These are phyloP conservation scores for Phataginus tetradactyla DNA, from an alignment of 2,797 vertebrate species.

Conservation along the genomic window DNA sequence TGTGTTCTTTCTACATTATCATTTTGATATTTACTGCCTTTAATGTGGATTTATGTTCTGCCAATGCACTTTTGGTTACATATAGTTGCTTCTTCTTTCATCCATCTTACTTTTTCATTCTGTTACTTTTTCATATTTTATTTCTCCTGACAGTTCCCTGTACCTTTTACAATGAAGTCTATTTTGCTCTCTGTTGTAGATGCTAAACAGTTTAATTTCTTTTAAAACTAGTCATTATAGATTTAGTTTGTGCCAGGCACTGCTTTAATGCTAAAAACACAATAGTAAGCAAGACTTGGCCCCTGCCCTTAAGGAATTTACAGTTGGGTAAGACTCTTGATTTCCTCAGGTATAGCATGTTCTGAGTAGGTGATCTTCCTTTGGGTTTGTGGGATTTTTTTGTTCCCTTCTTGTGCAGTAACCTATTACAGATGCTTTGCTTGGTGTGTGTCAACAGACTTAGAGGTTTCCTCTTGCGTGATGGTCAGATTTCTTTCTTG, in stretches of 20 bases:
- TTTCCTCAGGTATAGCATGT: neutral
- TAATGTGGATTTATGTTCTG: slow-evolving; percentile 8
- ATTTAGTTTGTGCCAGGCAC: neutral
- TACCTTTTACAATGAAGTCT: neutral
- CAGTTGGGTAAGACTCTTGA: neutral
- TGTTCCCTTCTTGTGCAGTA: neutral
- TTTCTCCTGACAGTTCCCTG: neutral
- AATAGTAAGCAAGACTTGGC: neutral
- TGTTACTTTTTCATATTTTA: neutral
- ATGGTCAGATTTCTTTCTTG: neutral
- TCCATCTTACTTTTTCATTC: neutral
- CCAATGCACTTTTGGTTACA: neutral
- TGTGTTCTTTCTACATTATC: neutral
- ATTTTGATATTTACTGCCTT: neutral
- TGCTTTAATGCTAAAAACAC: neutral
- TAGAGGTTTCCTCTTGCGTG: neutral
- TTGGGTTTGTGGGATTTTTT: neutral
- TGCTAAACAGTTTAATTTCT: neutral
- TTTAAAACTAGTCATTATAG: neutral
- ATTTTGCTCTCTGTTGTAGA: neutral
- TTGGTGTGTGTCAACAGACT: neutral
- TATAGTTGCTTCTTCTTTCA: neutral
- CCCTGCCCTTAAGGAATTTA: neutral
- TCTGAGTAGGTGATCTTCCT: neutral
- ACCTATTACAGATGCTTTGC: neutral